Evolutionary conservation across 2,888 invertebrate genomes (phyloP), one percentile per base, ranked within the genome.

Genomic region (Macrophya alboannulata): DNA sequence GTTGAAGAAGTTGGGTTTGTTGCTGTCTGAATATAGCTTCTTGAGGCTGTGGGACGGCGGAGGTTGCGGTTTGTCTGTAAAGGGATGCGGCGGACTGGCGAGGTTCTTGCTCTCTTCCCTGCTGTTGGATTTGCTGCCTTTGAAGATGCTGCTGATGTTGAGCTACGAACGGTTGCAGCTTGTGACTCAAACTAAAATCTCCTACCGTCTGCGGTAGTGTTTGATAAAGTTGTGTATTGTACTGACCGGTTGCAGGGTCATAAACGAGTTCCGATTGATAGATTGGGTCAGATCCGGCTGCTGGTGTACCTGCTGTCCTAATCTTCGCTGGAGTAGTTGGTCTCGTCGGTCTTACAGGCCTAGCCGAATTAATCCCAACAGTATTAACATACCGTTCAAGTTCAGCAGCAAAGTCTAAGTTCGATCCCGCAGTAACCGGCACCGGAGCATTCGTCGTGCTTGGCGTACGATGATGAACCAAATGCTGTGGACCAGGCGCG

Each of bases 181-280:
- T 95, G 91, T 97, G 97, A 93, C 96, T 97, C 88, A 97, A 92
- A 89, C 95, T 95, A 90, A 97, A 95, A 89, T 97, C 97, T 87
- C 96, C 96, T 87, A 95, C 95, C 72, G 96, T 96, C 93, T 97
- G 97, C 40, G 97, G 97, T 83, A 97, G 94, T 25, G 96, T 95
- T 93, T 97, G 97, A 94, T 96, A 97, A 68, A 97, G 94, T 89
- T 97, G 96, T 45, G 97, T 97, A 91, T 97, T 96, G 94, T 97
- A 97, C 90, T 96, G 96, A 79, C 97, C 97, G 89, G 96, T 96
- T 51, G 95, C 92, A 31, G 97, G 97, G 93, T 97, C 97, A 92
- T 95, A 97, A 0, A 97, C 95, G 48, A 97, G 94, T 91, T 97
- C 97, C 37, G 97, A 97, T 81, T 97, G 96, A 93, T 97, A 97